phyloP scores from a whole-genome alignment of 2,797 vertebrate genomes.

The Limnodromus scolopaceus region DNA sequence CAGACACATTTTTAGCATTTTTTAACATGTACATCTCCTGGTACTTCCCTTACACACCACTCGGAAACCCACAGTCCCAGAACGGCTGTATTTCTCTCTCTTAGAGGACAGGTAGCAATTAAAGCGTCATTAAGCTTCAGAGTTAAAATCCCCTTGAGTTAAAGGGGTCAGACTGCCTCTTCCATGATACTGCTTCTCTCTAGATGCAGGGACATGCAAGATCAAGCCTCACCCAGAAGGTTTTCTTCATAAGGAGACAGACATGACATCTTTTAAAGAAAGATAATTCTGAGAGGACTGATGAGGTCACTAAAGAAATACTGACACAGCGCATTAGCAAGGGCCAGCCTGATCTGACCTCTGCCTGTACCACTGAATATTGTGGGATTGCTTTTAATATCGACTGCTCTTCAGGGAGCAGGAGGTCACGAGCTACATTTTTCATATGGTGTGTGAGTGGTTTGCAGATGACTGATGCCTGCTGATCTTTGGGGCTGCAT shows the following conservation, averaged over 20 bases:
- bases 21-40: background rate
- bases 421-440: conserved; percentile 13
- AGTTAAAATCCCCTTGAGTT: background rate
- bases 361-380: background rate
- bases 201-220: background rate
- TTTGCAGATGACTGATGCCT: conserved; percentile 43
- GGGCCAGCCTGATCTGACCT: conserved; percentile 46
- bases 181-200: background rate
- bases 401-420: conserved; percentile 31
- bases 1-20: background rate
- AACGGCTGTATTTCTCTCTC: background rate
- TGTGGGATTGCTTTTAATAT: conserved; percentile 57
- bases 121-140: background rate
- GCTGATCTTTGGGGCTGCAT: conserved; percentile 37
- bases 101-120: conserved; percentile 3
- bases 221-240: background rate
- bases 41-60: background rate
- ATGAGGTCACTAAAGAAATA: conserved; percentile 55
- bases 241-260: conserved; percentile 2
- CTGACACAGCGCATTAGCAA: conserved; percentile 44
- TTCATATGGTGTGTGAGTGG: background rate
- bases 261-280: conserved; percentile 2
- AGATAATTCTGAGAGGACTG: conserved; percentile 32
- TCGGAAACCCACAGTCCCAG: background rate
- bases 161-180: background rate